phyloP scores from a whole-genome alignment of 2,888 invertebrate genomes.

The Mantis religiosa region DNA sequence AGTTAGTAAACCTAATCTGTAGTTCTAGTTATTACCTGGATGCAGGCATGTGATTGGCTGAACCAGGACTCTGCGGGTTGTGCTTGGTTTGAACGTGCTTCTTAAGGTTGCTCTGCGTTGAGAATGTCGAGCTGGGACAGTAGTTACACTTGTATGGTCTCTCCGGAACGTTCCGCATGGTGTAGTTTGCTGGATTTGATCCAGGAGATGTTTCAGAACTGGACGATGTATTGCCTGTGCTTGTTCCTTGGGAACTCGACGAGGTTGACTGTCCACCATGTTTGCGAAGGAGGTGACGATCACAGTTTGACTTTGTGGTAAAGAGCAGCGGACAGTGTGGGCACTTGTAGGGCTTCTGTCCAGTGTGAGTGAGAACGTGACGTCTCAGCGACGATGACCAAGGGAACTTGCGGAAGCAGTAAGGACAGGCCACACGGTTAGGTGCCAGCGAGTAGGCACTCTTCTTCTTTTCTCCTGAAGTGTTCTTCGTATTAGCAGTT shows the following conservation, averaged over 20 bases:
- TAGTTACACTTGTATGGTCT: constrained; percentile 74
- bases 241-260: not conserved
- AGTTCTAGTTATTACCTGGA: not conserved
- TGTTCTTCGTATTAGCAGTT: constrained; percentile 39
- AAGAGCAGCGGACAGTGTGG: constrained; percentile 88
- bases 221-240: not conserved
- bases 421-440: constrained; percentile 88
- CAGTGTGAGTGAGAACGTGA: constrained; percentile 92
- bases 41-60: not conserved
- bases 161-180: constrained; percentile 67
- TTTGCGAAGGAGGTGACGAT: constrained; percentile 86
- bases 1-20: too few species aligned
- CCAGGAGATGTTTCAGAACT: constrained; percentile 44
- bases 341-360: constrained; percentile 93
- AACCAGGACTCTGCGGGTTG: constrained; percentile 33
- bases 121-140: constrained; percentile 79
- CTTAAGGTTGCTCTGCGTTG: constrained; percentile 71
- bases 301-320: constrained; percentile 96
- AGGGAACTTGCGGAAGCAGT: constrained; percentile 90
- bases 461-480: constrained; percentile 63
- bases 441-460: constrained; percentile 94
- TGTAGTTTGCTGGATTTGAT: constrained; percentile 42
- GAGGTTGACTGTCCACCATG: constrained; percentile 54
- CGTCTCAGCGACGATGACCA: constrained; percentile 95
- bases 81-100: constrained; percentile 75